Evolutionary conservation across 2,797 vertebrate genomes (phyloP).

Genomic region (Etheostoma perlongum): DNA sequence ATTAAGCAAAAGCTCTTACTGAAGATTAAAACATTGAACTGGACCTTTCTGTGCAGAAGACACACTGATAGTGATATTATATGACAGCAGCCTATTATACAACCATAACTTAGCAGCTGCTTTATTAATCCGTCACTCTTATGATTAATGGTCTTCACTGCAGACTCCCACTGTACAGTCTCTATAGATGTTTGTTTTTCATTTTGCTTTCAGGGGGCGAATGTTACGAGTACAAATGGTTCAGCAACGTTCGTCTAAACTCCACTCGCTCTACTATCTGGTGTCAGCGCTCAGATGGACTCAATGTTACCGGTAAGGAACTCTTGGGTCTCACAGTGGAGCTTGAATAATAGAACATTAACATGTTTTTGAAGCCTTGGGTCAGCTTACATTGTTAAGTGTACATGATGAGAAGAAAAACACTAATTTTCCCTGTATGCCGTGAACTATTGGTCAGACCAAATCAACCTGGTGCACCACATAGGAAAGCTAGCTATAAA

Average conservation of each 20-base stretch:
- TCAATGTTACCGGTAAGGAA: conserved; percentile 94
- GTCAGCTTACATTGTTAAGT: neutral
- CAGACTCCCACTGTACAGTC: conserved; percentile 14
- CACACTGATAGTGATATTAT: conserved; percentile 53
- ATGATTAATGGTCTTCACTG: conserved; percentile 46
- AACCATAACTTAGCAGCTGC: conserved; percentile 64
- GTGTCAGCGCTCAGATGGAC: conserved; percentile 96
- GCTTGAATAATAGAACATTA: neutral
- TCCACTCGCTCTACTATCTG: conserved; percentile 86
- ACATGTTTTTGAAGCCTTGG: neutral
- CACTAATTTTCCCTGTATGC: neutral
- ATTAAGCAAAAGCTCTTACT: conserved; percentile 72
- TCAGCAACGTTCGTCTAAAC: conserved; percentile 86
- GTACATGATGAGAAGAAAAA: neutral
- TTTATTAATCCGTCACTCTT: conserved; percentile 65
- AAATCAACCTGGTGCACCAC: neutral
- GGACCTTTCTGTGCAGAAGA: conserved; percentile 48
- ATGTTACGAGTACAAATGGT: conserved; percentile 96
- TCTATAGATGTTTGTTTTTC: conserved; percentile 25
- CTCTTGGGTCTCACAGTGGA: neutral
- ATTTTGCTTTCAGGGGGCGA: conserved; percentile 87
- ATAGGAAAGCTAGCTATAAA: neutral
- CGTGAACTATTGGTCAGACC: neutral
- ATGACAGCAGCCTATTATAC: conserved; percentile 58
- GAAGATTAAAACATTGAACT: conserved; percentile 70